Evolutionary conservation across 2,888 invertebrate species (phyloP), one percentile per base, ranked within the genome.

Genomic region (Macaria liturata): DNA sequence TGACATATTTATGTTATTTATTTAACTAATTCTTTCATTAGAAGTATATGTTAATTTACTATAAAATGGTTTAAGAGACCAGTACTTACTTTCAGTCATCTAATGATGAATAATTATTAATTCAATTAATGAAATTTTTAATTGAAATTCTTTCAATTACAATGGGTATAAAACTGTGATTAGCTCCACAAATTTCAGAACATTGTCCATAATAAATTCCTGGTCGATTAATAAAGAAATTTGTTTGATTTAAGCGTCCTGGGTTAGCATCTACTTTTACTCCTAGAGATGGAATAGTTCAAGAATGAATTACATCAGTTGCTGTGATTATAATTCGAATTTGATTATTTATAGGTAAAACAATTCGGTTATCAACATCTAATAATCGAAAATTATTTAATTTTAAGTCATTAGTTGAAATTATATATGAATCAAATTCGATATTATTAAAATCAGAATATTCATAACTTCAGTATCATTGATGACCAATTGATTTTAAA

Each of bases 101-200:
- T 93, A 93, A 93, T 94, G 93, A 89, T 59, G 76, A 78, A 78
- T 83, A 81, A 74, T 84, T 89, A 85, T 88, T 82, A 83, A 94
- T 86, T 93, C 93, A 94, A 78, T 92, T 92, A 85, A 93, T 92
- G 77, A 94, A 94, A 68, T 78, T 86, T 75, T 88, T 90, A 71
- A 88, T 80, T 61, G 86, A 83, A 53, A 93, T 88, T 74, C 91
- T 92, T 93, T 95, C 94, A 73, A 94, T 82, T 59, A 93, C 92
- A 93, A 96, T 95, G 39, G 95, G 96, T 88, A 96, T 96, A 93
- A 96, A 96, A 59, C 95, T 95, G 82, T 96, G 95, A 80, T 96
- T 96, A 54, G 94, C 93, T 0, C 96, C 96, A 88, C 96, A 96
- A 91, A 96, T 96, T 94, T 96, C 95, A 70, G 95, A 96, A 80